Evolutionary conservation across 2,888 invertebrate genomes (phyloP).

Genomic region (Timandra comae): DNA sequence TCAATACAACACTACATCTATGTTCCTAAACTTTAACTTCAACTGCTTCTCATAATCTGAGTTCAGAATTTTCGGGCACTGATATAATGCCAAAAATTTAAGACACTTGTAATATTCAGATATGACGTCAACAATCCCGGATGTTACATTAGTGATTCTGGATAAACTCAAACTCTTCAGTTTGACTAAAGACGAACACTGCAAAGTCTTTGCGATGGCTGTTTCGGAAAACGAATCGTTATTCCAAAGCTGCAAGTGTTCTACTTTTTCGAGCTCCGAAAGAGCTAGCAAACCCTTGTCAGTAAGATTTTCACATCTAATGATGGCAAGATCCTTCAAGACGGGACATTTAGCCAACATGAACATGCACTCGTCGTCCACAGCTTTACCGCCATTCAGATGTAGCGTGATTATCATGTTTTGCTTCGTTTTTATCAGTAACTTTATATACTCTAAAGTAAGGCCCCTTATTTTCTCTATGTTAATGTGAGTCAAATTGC

Average conservation of each 20-base stretch:
- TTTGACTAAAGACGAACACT: slow-evolving; percentile 40
- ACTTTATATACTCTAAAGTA: slow-evolving; percentile 41
- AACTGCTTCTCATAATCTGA: slow-evolving; percentile 61
- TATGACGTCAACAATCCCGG: slow-evolving; percentile 55
- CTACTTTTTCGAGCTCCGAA: slow-evolving; percentile 37
- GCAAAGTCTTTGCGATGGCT: slow-evolving; percentile 43
- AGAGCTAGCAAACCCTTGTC: slow-evolving; percentile 50
- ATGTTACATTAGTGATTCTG: slow-evolving; percentile 53
- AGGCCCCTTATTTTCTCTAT: slow-evolving; percentile 63
- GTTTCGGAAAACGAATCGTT: slow-evolving; percentile 54
- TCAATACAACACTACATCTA: slow-evolving; percentile 61
- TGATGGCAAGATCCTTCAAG: slow-evolving; percentile 57
- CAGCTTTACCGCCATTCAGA: slow-evolving; percentile 54
- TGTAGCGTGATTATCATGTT: slow-evolving; percentile 46
- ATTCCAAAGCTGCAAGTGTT: slow-evolving; percentile 65
- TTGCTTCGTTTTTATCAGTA: slow-evolving; percentile 47
- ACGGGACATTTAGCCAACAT: slow-evolving; percentile 47
- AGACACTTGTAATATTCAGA: slow-evolving; percentile 59
- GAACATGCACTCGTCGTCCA: slow-evolving; percentile 51
- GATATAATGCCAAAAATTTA: slow-evolving; percentile 61
- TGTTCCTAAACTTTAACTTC: slow-evolving; percentile 60
- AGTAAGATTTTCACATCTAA: slow-evolving; percentile 58
- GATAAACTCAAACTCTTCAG: slow-evolving; percentile 61
- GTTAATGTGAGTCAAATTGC: slow-evolving; percentile 49
- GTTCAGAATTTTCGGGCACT: slow-evolving; percentile 57